Evolutionary conservation across 2,113 vertebrate species (phyloP), one percentile per base, ranked within the genome.

Genomic region (Solenodon paradoxus): DNA sequence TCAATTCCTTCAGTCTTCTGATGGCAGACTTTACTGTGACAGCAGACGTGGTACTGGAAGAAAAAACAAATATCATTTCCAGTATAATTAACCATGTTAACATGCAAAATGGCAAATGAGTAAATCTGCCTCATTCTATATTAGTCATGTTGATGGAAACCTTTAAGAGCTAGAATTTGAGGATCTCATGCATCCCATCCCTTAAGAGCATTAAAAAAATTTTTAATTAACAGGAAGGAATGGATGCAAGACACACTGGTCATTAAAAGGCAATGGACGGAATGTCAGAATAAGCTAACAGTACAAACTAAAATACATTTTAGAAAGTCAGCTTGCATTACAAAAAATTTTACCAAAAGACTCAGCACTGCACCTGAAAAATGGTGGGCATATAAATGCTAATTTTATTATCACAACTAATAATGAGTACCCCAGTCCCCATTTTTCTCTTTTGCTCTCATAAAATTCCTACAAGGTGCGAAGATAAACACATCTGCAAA

Each of bases 11-110:
- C 99, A 99, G 99, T 97, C 99, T 99, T 98, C 99, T 99, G 98
- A 99, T 99, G 0, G 99, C 99, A 42, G 99, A 99, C 97, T 99
- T 99, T 80, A 99, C 99, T 90, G 99, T 99, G 97, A 99, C 99
- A 9, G 99, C 99, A 30, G 99, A 99, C 87, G 99, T 99, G 98
- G 99, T 99, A 98, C 99, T 99, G 98, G 32, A 97, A 97, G 96
- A 79, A 88, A 94, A 97, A 96, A 95, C 45, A 98, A 68, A 97
- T 78, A 95, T 66, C 97, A 84, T 88, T 80, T 64, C 82, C 86
- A 90, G 94, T 1, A 40, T 78, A 88, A 93, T 85, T 69, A 72
- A 66, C 26, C 9, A 59, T 1, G 53, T 51, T 47, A 77, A 51
- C 19, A 86, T 2, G 75, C 7, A 5, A 75, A 90, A 51, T 7